Conservation (phyloP, 2,797 vertebrate genomes). For the Tokudaia muenninki region DNA sequence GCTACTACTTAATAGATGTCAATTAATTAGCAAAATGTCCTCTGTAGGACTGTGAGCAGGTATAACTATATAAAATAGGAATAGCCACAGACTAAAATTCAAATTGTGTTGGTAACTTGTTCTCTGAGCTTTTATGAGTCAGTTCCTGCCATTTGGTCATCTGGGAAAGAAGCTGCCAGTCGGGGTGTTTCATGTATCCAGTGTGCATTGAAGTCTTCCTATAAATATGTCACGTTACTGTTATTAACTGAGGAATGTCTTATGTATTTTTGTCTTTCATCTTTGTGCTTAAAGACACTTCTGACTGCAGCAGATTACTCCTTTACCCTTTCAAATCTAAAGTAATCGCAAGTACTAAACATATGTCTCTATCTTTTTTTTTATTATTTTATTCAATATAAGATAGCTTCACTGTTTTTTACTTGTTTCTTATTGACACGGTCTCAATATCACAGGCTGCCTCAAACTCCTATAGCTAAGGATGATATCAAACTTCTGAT, state of each 20-base stretch:
- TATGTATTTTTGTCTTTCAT: constrained; percentile 51
- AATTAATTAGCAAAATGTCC: constrained; percentile 12
- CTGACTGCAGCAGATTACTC: background rate
- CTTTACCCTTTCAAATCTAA: constrained; percentile 31
- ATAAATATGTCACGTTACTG: constrained; percentile 47
- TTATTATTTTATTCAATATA: constrained; percentile 12
- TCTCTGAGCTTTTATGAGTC: constrained; percentile 55
- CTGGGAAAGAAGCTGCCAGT: constrained; percentile 18
- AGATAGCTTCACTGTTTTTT: background rate
- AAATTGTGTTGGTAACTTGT: constrained; percentile 32
- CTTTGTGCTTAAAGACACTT: constrained; percentile 55
- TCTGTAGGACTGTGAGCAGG: background rate
- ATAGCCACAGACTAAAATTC: constrained; percentile 53
- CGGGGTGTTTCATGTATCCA: constrained; percentile 8
- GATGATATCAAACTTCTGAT: background rate
- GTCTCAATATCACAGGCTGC: background rate
- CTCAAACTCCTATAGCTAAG: background rate
- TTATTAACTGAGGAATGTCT: constrained; percentile 17
- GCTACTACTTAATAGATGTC: background rate
- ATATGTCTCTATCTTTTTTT: background rate
- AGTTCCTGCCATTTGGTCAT: constrained; percentile 31
- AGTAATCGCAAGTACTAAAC: constrained; percentile 38
- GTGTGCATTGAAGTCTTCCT: constrained; percentile 21
- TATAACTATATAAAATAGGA: background rate
- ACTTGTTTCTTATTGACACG: background rate